Evolutionary conservation across 2,113 vertebrate genomes (phyloP).

Genomic region (Melanerpes formicivorus): DNA sequence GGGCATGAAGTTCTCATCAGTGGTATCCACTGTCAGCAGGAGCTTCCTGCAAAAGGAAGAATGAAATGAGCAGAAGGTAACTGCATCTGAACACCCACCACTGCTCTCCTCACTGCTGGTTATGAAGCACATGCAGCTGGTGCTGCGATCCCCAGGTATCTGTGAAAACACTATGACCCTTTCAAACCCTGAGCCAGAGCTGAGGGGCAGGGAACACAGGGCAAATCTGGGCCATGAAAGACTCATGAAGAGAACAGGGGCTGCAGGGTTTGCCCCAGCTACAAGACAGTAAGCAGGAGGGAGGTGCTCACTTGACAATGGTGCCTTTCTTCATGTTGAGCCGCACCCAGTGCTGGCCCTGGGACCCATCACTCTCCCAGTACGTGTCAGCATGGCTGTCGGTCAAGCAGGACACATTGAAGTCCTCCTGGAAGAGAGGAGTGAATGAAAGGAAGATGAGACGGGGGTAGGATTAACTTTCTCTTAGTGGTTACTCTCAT

Average conservation of each 20-base stretch:
- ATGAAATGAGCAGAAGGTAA: not conserved
- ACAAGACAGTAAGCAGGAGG: rapidly evolving
- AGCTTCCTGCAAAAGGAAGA: conserved; percentile 81
- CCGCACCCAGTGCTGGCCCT: conserved; percentile 97
- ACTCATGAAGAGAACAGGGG: not conserved
- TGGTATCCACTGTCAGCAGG: conserved; percentile 92
- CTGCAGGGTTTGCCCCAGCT: not conserved
- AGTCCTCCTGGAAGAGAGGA: conserved; percentile 84
- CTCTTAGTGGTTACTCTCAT: not conserved
- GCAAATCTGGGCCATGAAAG: not conserved
- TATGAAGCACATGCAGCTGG: not conserved
- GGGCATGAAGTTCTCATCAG: conserved; percentile 97
- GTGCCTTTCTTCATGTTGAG: conserved; percentile 98
- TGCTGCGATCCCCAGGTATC: not conserved
- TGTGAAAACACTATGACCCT: not conserved
- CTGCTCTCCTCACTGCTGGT: not conserved
- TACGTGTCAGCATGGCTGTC: conserved; percentile 92
- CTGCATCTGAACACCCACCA: not conserved
- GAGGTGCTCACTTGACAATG: conserved; percentile 87
- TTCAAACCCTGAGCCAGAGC: not conserved
- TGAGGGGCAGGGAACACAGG: not conserved
- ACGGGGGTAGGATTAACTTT: not conserved
- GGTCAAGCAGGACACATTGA: conserved; percentile 89
- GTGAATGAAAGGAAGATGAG: not conserved
- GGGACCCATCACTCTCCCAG: conserved; percentile 98